A percentile compares a stretch with the other conserved stretches of the same genome.
These are phyloP conservation scores for Tympanuchus pallidicinctus DNA, from an alignment of 2,113 vertebrate species.

Conservation along the genomic window DNA sequence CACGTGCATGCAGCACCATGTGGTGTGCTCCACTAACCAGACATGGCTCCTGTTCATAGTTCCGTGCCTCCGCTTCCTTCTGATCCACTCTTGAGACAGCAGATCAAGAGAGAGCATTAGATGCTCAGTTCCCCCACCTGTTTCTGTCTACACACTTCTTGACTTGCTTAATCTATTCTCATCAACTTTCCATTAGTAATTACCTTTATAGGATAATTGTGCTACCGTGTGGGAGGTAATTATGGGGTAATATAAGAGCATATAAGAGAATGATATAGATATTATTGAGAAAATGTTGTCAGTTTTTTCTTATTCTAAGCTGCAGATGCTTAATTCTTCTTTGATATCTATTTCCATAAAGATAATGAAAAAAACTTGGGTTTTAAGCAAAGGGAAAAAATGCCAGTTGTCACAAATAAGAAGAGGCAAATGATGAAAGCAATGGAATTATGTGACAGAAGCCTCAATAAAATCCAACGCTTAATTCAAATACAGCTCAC, in stretches of 20 bases:
- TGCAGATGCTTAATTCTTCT: neutral
- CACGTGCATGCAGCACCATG: neutral
- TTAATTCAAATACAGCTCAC: neutral
- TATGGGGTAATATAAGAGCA: neutral
- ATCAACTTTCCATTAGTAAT: neutral
- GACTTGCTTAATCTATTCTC: neutral
- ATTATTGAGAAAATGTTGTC: neutral
- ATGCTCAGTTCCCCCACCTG: neutral
- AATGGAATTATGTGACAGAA: neutral
- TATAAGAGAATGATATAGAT: neutral
- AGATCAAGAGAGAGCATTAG: neutral
- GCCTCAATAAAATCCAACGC: neutral
- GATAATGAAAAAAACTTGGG: neutral
- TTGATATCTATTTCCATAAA: neutral
- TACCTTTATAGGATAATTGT: neutral
- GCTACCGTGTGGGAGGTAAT: neutral
- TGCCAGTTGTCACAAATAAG: neutral
- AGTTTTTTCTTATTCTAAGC: neutral
- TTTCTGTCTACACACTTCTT: neutral
- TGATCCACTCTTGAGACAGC: neutral
- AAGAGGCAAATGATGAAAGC: neutral
- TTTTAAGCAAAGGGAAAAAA: neutral
- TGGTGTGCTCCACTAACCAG: neutral
- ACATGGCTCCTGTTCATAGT: neutral
- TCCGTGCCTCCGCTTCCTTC: neutral